A percentile compares a stretch with the other conserved stretches of the same genome.
phyloP scores from a whole-genome alignment of 1,140 invertebrate species.

The Whitmania pigra region DNA sequence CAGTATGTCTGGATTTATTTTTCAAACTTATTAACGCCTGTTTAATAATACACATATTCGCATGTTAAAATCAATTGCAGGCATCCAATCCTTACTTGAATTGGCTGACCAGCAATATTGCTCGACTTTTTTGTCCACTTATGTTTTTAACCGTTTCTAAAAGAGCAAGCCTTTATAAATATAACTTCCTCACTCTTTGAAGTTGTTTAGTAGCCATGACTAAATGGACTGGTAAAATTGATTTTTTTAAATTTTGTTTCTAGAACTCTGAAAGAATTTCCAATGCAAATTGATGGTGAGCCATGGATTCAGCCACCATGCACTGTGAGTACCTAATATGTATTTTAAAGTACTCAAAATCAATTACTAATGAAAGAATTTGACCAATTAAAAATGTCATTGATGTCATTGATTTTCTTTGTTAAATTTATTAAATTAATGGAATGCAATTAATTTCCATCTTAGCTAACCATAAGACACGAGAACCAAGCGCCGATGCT shows the following conservation, averaged over 20 bases:
- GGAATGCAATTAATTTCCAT: not conserved
- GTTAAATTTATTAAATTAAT: not conserved
- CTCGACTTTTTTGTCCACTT: too few relatives aligned
- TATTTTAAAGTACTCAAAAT: not conserved
- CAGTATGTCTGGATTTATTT: slow-evolving; percentile 37
- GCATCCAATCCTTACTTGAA: too few relatives aligned
- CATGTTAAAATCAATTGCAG: too few relatives aligned
- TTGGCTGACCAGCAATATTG: too few relatives aligned
- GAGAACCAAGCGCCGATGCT: slow-evolving; percentile 96
- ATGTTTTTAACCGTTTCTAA: too few relatives aligned
- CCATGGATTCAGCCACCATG: slow-evolving; percentile 93
- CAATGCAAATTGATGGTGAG: slow-evolving; percentile 95
- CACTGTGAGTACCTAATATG: slow-evolving; percentile 53
- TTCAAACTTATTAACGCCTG: not conserved
- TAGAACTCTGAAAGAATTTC: slow-evolving; percentile 75
- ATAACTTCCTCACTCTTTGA: too few relatives aligned
- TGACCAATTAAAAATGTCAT: not conserved
- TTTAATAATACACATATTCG: not conserved
- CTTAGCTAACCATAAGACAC: slow-evolving; percentile 80
- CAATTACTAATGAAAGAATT: not conserved
- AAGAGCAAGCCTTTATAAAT: too few relatives aligned
- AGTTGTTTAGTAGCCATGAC: too few relatives aligned
- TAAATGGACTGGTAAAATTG: too few relatives aligned
- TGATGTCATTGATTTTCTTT: not conserved
- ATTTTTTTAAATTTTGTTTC: slow-evolving; percentile 7